A percentile compares a stretch with the other conserved stretches of the same genome.
phyloP scores from a whole-genome alignment of 1,140 invertebrate species.

The Drusus annulatus region DNA sequence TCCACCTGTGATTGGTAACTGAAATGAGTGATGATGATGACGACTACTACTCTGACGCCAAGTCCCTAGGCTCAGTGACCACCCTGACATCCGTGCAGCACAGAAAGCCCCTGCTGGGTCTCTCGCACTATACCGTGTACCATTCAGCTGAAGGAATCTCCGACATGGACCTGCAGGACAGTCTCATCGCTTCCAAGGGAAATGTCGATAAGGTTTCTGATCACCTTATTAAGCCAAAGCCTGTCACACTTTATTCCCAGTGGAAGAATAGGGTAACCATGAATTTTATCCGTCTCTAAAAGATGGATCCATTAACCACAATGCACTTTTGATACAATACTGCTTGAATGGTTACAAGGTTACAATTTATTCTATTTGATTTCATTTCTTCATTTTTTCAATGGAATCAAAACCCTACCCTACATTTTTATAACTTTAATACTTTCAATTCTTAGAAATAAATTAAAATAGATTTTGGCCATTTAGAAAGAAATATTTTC shows the following conservation, averaged over 20 bases:
- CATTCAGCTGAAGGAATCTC: slow-evolving; percentile 64
- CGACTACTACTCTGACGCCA: slow-evolving; percentile 47
- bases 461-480: neutral
- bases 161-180: slow-evolving; percentile 60
- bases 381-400: neutral
- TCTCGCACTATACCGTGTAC: slow-evolving; percentile 65
- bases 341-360: slow-evolving; percentile 33
- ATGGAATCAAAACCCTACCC: neutral
- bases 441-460: slow-evolving; percentile 17
- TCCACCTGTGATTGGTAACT: slow-evolving; percentile 7
- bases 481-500: slow-evolving; percentile 11
- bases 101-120: slow-evolving; percentile 53
- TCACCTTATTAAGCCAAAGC: slow-evolving; percentile 61
- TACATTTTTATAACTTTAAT: slow-evolving; percentile 1
- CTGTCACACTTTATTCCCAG: slow-evolving; percentile 62
- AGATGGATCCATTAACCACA: slow-evolving; percentile 39
- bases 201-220: slow-evolving; percentile 65
- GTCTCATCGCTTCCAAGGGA: slow-evolving; percentile 43
- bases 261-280: slow-evolving; percentile 67
- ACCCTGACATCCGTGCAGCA: slow-evolving; percentile 35
- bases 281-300: slow-evolving; percentile 42
- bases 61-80: slow-evolving; percentile 35
- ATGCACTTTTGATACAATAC: slow-evolving; percentile 31
- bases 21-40: slow-evolving; percentile 50
- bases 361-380: slow-evolving; percentile 1